Evolutionary conservation across 1,140 invertebrate species (phyloP), one percentile per base, ranked within the genome.

Genomic region (Choristoneura fumiferana): DNA sequence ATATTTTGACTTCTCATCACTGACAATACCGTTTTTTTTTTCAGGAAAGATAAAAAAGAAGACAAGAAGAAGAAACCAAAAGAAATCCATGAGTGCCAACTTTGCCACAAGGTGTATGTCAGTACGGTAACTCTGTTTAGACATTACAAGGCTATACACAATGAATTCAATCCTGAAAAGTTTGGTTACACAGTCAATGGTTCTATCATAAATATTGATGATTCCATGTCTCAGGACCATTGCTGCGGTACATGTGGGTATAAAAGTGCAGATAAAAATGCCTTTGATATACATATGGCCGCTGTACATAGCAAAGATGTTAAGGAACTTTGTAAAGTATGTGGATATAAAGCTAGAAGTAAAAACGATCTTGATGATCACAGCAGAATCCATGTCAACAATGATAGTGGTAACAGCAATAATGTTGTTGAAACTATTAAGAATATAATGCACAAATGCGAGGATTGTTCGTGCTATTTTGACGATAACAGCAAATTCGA

Each of bases 371-470:
- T 29, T 6, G 22, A 29, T 29, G 22, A 29, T 29, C 22, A 29
- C 6, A 6, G 2, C 22, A 29, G 22, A 6, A 6, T 29, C 2
- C 6, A 29, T 29, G 22, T 29, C 6, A 29, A 6, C 6, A 6
- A 6, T 29, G 6, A 29, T 29, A 29, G 6, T 29, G 22, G 22
- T 6, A 29, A 29, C 6, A 6, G 22, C 22, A 29, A 29, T 29
- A 6, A 6, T 29, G 6, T 3, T 29, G 6, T 3, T 29, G 0
- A 9, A 9, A 43, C 15, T 43, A 17, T n/a, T 29, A 49, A 5
- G 6, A 29, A 6, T 49, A 49, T 8, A 12, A 49, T 49, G 43
- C 43, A 49, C 10, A 49, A 49, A 49, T 49, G 43, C 12, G 22
- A 49, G 6, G 43, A 49, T 22, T 49, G 43, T 8, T 15, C 2